Evolutionary conservation across 2,888 invertebrate genomes (phyloP), one percentile per base, ranked within the genome.

Genomic region (Meganola albula): DNA sequence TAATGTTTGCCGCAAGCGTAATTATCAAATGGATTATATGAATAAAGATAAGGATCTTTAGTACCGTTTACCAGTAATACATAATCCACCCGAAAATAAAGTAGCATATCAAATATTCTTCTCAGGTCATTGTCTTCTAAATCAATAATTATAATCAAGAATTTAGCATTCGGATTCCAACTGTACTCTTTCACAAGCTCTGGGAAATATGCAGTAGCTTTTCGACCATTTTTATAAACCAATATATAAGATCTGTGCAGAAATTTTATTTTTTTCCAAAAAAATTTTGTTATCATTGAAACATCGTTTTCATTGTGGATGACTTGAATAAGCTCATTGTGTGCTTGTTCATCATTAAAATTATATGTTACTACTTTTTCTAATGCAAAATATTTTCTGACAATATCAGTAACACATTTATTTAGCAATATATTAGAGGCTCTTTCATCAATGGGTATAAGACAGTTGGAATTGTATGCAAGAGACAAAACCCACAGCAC

Each of bases 21-120:
- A 31, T 74, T 63, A 24, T 67, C 63, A 21, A 53, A 74, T 2
- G 73, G 69, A 37, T 74, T 65, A 37, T 71, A 75, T 1, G 68
- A 58, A 33, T 63, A 72, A 5, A 74, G 14, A 2, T 63, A 35
- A 2, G 51, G 46, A 10, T 63, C 48, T 2, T 37, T 27, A 1
- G 46, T 56, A 8, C 58, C 59, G 20, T 62, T 58, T 2, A 67
- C 21, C 2, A 72, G 39, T 2, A 69, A 12, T 1, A 62, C 64
- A 20, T 67, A 44, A 2, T 36, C 24, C 0, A 73, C 51, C 18
- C 57, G 65, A 5, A 42, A 20, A 4, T 31, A 21, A 4, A 73
- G 35, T 12, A 74, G 41, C 18, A 40, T 30, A 16, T 67, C 41
- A 27, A 76, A 73, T 4, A 74, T 46, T 7, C 37, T 9, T 4